phyloP scores from a whole-genome alignment of 2,797 vertebrate species.

The Euthynnus affinis region DNA sequence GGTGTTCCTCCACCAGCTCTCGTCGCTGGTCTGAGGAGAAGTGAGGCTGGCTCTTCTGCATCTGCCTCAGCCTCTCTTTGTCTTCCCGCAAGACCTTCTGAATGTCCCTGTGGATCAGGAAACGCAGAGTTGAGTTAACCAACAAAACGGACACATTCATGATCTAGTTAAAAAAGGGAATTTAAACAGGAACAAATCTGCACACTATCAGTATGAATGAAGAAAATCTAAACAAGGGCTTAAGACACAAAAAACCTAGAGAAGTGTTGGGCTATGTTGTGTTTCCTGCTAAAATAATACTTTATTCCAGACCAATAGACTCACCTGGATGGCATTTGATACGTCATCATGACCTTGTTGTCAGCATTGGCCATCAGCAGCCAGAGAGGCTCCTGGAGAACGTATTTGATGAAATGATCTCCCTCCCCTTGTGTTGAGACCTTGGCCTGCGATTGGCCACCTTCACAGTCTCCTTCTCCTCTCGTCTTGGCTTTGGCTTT shows the following conservation, averaged over 20 bases:
- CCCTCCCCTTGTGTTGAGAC: constrained; percentile 69
- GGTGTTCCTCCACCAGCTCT: constrained; percentile 92
- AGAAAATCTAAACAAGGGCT: too few relatives aligned
- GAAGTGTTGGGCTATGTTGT: background rate
- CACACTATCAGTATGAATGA: background rate
- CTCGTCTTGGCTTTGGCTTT: constrained; percentile 69
- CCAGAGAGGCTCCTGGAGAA: constrained; percentile 94
- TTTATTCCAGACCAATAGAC: constrained; percentile 2
- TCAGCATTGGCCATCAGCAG: constrained; percentile 91
- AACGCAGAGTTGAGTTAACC: background rate
- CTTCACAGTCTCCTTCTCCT: constrained; percentile 48
- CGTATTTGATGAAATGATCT: constrained; percentile 86
- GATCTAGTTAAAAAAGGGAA: too few relatives aligned
- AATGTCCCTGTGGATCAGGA: constrained; percentile 83
- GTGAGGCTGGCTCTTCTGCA: constrained; percentile 93
- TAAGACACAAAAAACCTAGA: too few relatives aligned
- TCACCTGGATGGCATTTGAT: constrained; percentile 93
- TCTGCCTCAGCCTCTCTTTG: constrained; percentile 88
- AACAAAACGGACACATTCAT: background rate
- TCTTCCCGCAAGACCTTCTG: constrained; percentile 92
- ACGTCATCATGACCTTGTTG: constrained; percentile 93
- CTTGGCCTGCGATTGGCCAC: constrained; percentile 56
- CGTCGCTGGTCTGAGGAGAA: constrained; percentile 91
- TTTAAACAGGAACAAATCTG: background rate
- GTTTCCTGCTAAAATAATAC: background rate